Evolutionary conservation across 2,113 vertebrate genomes (phyloP).

Genomic region (Pavo muticus): DNA sequence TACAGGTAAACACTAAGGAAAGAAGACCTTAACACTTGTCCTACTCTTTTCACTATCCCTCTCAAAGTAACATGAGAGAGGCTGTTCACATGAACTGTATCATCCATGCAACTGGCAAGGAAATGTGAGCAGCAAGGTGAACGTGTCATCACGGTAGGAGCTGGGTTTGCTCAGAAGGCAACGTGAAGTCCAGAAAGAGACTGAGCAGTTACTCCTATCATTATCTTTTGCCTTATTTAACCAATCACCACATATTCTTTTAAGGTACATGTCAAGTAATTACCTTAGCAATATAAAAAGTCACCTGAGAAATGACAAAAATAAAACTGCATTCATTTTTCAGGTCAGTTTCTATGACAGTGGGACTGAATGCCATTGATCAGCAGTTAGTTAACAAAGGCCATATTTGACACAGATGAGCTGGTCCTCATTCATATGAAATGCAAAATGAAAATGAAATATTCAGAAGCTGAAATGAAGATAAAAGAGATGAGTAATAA

Average conservation of each 20-base stretch:
- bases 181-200: background rate
- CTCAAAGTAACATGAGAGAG: background rate
- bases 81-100: fast-evolving
- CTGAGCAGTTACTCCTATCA: background rate
- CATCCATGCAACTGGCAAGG: background rate
- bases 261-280: constrained; percentile 65
- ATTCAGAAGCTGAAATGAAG: constrained; percentile 18
- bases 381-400: constrained; percentile 61
- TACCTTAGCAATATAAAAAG: constrained; percentile 65
- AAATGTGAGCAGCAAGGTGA: background rate
- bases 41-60: background rate
- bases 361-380: constrained; percentile 53
- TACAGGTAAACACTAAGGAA: background rate
- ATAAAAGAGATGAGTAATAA: background rate
- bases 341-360: constrained; percentile 71
- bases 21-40: background rate
- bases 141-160: background rate
- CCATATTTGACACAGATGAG: constrained; percentile 12
- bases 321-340: constrained; percentile 66
- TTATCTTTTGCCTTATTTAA: constrained; percentile 38
- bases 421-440: constrained; percentile 54
- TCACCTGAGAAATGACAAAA: constrained; percentile 68
- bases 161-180: background rate
- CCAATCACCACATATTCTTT: constrained; percentile 53
- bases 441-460: constrained; percentile 57